phyloP scores from a whole-genome alignment of 2,113 vertebrate species.

The Nyctereutes procyonoides region DNA sequence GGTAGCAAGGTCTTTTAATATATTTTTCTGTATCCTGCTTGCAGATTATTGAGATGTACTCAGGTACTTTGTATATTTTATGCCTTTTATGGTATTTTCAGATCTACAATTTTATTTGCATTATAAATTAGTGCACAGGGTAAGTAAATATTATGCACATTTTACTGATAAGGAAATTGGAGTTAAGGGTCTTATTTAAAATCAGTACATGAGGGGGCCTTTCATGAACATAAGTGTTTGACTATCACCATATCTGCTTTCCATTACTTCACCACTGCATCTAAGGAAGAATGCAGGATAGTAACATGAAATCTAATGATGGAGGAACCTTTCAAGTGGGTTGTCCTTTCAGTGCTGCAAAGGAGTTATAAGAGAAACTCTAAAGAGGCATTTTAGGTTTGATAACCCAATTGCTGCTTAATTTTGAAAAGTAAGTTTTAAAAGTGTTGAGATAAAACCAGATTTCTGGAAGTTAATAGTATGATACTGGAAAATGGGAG shows the following conservation, averaged over 20 bases:
- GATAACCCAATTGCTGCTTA: background rate
- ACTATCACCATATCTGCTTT: background rate
- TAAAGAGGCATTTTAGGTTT: background rate
- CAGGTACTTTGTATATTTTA: conserved; percentile 7
- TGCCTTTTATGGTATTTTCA: conserved; percentile 21
- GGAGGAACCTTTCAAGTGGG: background rate
- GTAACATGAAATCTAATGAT: background rate
- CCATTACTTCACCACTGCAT: background rate
- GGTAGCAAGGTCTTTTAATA: background rate
- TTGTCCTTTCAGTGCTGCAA: background rate
- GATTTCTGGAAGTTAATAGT: background rate
- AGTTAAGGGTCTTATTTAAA: conserved; percentile 4
- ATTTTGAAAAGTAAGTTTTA: conserved; percentile 18
- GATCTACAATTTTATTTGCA: background rate
- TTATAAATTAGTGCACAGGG: background rate
- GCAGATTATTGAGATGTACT: background rate
- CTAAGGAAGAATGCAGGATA: background rate
- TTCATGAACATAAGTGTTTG: background rate
- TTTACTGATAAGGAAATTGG: background rate
- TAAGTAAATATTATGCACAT: background rate
- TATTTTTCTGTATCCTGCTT: background rate
- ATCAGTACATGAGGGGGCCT: background rate
- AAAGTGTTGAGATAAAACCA: background rate
- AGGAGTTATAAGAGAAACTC: background rate
- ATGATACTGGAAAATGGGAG: background rate